Percentiles rank a stretch among this genome's conserved stretches.
These are phyloP conservation scores for Lepidurus arcticus DNA, from an alignment of 1,140 invertebrate species.

Conservation along the genomic window DNA sequence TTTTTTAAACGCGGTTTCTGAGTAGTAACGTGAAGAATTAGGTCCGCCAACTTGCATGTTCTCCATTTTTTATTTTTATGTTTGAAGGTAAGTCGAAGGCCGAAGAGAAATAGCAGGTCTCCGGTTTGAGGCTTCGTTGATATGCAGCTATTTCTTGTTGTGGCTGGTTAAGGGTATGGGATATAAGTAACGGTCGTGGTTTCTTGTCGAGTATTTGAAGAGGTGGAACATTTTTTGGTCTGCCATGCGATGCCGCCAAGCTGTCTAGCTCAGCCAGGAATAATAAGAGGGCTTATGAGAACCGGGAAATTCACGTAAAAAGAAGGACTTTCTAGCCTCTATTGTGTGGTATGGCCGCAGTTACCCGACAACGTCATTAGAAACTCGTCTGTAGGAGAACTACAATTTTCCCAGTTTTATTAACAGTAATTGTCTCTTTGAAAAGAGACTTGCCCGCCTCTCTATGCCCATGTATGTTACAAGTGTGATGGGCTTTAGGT, in stretches of 20 bases:
- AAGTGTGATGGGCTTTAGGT: not conserved
- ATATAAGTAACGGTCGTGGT: not conserved
- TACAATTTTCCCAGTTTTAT: not conserved
- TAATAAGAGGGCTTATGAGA: conserved; percentile 16
- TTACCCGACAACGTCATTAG: conserved; percentile 15
- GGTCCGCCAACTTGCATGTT: not conserved
- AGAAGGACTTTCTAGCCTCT: not conserved
- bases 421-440: conserved; percentile 13
- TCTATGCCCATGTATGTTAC: not conserved
- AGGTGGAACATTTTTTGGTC: not conserved
- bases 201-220: not conserved
- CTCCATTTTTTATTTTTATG: not conserved
- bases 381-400: not conserved
- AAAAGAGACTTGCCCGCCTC: not conserved
- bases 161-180: not conserved
- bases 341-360: not conserved
- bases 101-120: not conserved
- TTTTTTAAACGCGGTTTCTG: not conserved
- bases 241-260: not conserved
- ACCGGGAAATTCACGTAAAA: conserved; percentile 18
- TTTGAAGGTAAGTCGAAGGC: not conserved
- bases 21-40: not conserved
- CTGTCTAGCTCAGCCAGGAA: conserved; percentile 8
- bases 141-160: not conserved
- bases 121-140: not conserved